Evolutionary conservation across 2,888 invertebrate species (phyloP).

Genomic region (Thalpophila matura): DNA sequence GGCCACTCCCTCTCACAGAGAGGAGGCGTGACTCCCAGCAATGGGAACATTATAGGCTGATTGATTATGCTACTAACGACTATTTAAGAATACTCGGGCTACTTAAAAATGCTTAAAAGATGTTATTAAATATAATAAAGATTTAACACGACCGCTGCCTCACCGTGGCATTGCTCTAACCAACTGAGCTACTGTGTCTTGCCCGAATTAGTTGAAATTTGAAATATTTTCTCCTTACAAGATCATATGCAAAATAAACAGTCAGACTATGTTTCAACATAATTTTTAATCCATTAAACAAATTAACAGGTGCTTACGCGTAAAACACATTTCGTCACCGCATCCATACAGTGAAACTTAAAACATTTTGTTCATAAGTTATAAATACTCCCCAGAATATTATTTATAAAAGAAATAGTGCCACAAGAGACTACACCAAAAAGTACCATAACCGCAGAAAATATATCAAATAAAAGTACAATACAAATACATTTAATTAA

Average conservation of each 20-base stretch:
- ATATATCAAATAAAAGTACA: constrained; percentile 65
- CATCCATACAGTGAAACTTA: constrained; percentile 74
- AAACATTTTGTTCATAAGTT: constrained; percentile 66
- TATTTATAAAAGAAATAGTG: constrained; percentile 66
- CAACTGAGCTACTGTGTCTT: too few species aligned
- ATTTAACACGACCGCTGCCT: too few species aligned
- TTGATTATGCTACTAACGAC: too few species aligned
- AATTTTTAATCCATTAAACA: constrained; percentile 88
- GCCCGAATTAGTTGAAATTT: too few species aligned
- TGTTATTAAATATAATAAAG: too few species aligned
- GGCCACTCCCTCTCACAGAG: too few species aligned
- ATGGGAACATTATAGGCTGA: too few species aligned
- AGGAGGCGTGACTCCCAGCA: too few species aligned
- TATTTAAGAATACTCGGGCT: too few species aligned
- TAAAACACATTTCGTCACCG: constrained; percentile 72
- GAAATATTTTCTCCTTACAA: too few species aligned
- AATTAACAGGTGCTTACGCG: constrained; percentile 84
- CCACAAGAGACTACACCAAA: constrained; percentile 59
- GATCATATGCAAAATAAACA: constrained; percentile 1
- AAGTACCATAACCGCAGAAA: constrained; percentile 79
- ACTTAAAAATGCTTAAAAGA: too few species aligned
- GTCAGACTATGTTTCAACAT: constrained; percentile 79
- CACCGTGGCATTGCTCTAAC: too few species aligned
- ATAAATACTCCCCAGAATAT: constrained; percentile 71
- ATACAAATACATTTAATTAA: constrained; percentile 61